Evolutionary conservation across 2,113 vertebrate genomes (phyloP).

Genomic region (Atherinomorus stipes): DNA sequence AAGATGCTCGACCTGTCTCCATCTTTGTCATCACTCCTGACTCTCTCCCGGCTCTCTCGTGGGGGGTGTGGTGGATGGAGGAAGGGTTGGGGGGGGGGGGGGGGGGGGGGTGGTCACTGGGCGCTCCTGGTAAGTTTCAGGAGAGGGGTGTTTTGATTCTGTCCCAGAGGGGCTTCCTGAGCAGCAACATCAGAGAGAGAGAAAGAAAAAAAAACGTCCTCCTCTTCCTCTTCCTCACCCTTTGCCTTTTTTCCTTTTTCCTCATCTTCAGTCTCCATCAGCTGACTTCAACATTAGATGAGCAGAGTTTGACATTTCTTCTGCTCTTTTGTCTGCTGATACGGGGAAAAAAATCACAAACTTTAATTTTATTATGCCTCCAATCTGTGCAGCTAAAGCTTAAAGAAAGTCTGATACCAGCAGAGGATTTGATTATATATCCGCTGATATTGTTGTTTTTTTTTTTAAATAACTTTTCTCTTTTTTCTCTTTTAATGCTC

Average conservation of each 20-base stretch:
- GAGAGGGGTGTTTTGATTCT: conserved; percentile 64
- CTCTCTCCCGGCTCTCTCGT: conserved; percentile 34
- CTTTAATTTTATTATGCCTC: conserved; percentile 39
- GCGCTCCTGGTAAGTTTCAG: conserved; percentile 43
- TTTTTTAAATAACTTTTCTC: no score
- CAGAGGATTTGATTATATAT: neutral
- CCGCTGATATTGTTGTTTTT: no score
- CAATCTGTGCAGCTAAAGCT: neutral
- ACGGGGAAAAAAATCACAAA: conserved; percentile 34
- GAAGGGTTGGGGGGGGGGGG: neutral
- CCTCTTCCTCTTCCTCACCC: conserved; percentile 33
- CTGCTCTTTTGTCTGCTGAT: conserved; percentile 18
- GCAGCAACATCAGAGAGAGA: conserved; percentile 55
- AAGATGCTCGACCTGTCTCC: conserved; percentile 57
- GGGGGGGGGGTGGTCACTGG: conserved; percentile 54
- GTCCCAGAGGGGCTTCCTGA: conserved; percentile 47
- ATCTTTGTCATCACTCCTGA: conserved; percentile 44
- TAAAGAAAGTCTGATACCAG: neutral
- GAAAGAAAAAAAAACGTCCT: neutral
- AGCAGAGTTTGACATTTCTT: conserved; percentile 58
- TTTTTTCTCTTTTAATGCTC: no score
- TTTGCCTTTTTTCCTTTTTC: neutral
- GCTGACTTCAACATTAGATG: conserved; percentile 28
- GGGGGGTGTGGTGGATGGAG: neutral
- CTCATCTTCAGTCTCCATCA: conserved; percentile 48